Percentiles rank a stretch among this genome's conserved stretches.
These are phyloP conservation scores for Drosophila varians DNA, from an alignment of 1,140 invertebrate genomes.

Conservation along the genomic window DNA sequence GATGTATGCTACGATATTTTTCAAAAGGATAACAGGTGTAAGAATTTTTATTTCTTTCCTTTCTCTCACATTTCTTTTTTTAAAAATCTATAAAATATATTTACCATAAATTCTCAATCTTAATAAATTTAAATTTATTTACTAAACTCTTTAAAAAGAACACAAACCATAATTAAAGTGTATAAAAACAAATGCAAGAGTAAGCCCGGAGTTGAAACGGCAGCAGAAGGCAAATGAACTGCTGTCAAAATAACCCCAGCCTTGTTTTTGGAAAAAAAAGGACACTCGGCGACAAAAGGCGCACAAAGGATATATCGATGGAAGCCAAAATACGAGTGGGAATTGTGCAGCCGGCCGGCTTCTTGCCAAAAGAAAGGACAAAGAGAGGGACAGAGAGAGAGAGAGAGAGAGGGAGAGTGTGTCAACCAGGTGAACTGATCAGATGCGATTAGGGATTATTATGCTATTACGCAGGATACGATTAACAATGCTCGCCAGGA, in stretches of 20 bases:
- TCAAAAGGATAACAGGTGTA: too few species aligned
- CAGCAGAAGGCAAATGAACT: conserved; percentile 78
- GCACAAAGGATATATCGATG: conserved; percentile 67
- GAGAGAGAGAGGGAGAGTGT: conserved; percentile 27
- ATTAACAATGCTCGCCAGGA: conserved; percentile 72
- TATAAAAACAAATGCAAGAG: conserved; percentile 52
- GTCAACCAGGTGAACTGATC: conserved; percentile 78
- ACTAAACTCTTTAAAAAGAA: too few species aligned
- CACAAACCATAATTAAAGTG: neutral
- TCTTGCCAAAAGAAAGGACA: neutral
- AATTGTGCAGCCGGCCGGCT: conserved; percentile 65
- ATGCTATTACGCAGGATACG: conserved; percentile 82
- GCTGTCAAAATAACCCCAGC: conserved; percentile 81
- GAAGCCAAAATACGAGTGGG: conserved; percentile 38
- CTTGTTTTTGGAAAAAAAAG: conserved; percentile 33
- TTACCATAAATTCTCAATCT: too few species aligned
- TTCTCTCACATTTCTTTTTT: too few species aligned
- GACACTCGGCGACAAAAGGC: conserved; percentile 52
- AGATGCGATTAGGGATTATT: conserved; percentile 82
- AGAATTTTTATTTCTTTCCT: too few species aligned
- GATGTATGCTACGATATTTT: too few species aligned
- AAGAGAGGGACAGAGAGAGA: conserved; percentile 1
- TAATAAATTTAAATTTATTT: too few species aligned
- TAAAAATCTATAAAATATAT: too few species aligned
- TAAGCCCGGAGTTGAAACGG: conserved; percentile 22